Conservation (phyloP, 1,140 invertebrate genomes). For the Caenorhabditis elegans region DNA sequence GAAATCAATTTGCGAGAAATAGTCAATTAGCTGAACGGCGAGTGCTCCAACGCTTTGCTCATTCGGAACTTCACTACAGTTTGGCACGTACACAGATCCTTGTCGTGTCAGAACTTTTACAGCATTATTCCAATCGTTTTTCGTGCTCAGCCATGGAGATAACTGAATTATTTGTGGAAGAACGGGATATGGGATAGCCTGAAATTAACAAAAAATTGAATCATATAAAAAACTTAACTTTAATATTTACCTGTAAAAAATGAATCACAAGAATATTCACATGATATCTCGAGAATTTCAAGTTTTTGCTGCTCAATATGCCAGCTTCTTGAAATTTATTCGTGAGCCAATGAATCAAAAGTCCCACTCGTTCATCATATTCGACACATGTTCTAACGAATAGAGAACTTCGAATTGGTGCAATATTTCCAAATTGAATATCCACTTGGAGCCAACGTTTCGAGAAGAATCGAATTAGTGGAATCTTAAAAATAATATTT, state of each 20-base stretch:
- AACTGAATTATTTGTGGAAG: neutral
- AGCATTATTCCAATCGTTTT: conserved; percentile 10
- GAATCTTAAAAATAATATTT: neutral
- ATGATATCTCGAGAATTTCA: neutral
- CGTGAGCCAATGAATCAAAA: neutral
- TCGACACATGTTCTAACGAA: conserved; percentile 3
- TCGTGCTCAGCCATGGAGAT: neutral
- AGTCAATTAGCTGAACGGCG: neutral
- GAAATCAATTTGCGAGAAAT: conserved; percentile 7
- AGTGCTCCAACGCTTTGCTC: neutral
- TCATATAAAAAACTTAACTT: no score
- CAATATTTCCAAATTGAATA: conserved; percentile 14
- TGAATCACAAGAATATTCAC: neutral
- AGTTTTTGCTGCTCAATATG: neutral
- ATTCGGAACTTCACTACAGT: neutral
- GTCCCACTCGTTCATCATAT: neutral
- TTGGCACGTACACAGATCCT: conserved; percentile 8
- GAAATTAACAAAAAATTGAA: neutral
- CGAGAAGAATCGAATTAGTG: neutral
- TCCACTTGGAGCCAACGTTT: neutral
- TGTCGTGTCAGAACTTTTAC: conserved; percentile 8
- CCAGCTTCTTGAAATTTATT: neutral
- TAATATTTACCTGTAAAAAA: conserved; percentile 13
- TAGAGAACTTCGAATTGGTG: neutral
- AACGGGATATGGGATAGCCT: conserved; percentile 8